Base-by-base conservation (phyloP, 2,113 vertebrate species). In the Ptilonorhynchus violaceus region DNA sequence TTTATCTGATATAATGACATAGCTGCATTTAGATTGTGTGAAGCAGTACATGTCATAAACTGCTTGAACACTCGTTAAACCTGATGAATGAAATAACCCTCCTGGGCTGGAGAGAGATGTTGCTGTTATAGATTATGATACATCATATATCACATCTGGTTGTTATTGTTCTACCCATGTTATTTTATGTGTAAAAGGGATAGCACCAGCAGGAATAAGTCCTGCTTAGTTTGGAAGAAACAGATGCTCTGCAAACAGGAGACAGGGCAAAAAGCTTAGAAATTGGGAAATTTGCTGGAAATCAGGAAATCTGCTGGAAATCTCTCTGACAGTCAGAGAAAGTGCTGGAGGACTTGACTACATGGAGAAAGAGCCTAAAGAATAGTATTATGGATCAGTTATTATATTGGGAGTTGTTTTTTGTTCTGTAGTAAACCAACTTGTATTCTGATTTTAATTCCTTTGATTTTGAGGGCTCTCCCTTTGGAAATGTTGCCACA, bases 71-170 rank as follows among this genome's bases (percentile, higher is more conserved):
- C 82, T 96, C 28, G 6, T 92, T 96, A 94, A 96, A 94, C 72
- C 85, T 93, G 93, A 96, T 92, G 92, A 96, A 93, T 96, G 96
- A 89, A 96, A 95, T 74, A 96, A 93, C 85, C 79, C 93, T 95
- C 56, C 91, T 82, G 92, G 79, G 93, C 91, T 93, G 68, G 50
- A 94, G 44, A 94, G 88, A 95, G 60, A 59, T 67, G 73, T 68
- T 90, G 76, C 82, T 93, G 64, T 89, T 88, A 85, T 0, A 60
- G 86, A 91, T 96, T 92, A 94, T 92, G 85, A 84, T 92, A 50
- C 60, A 80, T 70, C 90, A 70, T 93, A 85, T 76, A 85, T 93
- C 75, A 85, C 78, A 88, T 67, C 88, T 92, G 89, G 67, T 92
- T 92, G 88, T 41, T 91, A 88, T 80, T 95, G 94, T 95, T 91